Evolutionary conservation across 2,113 vertebrate genomes (phyloP), one percentile per base, ranked within the genome.

Genomic region (Scatophagus argus): DNA sequence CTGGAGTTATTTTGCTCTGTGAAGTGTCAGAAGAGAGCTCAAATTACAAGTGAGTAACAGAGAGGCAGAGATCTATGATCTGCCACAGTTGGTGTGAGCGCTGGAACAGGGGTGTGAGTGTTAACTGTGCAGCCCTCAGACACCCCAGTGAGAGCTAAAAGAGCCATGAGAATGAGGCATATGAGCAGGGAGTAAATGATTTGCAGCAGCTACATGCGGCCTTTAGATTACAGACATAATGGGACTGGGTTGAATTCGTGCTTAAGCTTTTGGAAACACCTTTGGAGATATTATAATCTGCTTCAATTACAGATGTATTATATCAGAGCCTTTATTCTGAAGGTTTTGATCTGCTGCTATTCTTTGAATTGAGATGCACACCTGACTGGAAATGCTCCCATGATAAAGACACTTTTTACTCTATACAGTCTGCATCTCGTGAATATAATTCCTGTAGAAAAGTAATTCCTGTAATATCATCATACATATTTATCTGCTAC

Each of bases 91-190:
- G 74, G 87, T 80, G 84, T 55, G 86, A 87, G 81, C 79, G 77
- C 76, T 86, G 84, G 69, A 84, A 79, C 64, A n/a, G 73, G 77
- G 81, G 77, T 86, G 89, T 88, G 86, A 89, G 73, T 83, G 86
- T 92, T 88, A 89, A 87, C 87, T 82, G 78, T 74, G 49, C 66
- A 73, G 79, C 34, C 63, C 72, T 61, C 19, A 72, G 86, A 89
- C 86, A 59, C 88, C 89, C 90, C 77, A 17, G 84, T 74, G 87
- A 85, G 92, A 90, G 80, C 76, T 84, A 84, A 88, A 89, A 89
- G 77, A 86, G 83, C 85, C 78, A 79, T 76, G 88, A 86, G 85
- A 88, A 76, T 32, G 64, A 88, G 59, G 43, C 71, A 4, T 51
- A 56, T 27, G 83, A 84, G 85, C 59, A 10, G 56, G 68, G 86